A percentile compares a stretch with the other conserved stretches of the same genome.
Evolutionary conservation across 2,888 invertebrate genomes (phyloP).

Genomic region (Gerris lacustris): DNA sequence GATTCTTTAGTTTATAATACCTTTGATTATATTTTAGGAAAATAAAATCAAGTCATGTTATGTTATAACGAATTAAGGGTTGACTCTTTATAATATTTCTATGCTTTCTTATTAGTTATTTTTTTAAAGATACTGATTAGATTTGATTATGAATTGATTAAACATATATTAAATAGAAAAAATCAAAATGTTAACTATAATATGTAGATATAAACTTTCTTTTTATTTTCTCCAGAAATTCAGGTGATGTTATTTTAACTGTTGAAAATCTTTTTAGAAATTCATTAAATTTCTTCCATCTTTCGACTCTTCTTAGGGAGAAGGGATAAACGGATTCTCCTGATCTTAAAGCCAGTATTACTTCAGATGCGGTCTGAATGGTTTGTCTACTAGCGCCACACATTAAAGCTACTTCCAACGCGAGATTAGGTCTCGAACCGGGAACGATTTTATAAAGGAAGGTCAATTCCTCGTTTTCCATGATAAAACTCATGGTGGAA

Average conservation of each 20-base stretch:
- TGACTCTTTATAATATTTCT: too few species aligned
- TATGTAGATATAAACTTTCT: conserved; percentile 10
- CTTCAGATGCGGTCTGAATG: conserved; percentile 43
- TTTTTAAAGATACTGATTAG: too few species aligned
- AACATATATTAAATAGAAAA: too few species aligned
- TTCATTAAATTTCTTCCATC: neutral
- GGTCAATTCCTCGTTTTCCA: conserved; percentile 47
- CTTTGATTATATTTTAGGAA: too few species aligned
- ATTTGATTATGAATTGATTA: too few species aligned
- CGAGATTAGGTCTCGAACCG: conserved; percentile 53
- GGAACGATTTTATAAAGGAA: conserved; percentile 53
- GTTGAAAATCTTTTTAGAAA: conserved; percentile 21
- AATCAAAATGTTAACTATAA: too few species aligned
- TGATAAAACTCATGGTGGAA: conserved; percentile 33
- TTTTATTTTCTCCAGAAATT: conserved; percentile 19
- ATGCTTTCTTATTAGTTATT: too few species aligned
- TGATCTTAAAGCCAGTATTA: conserved; percentile 30
- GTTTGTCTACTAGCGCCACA: conserved; percentile 45
- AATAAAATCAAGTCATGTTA: too few species aligned
- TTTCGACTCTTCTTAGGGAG: neutral
- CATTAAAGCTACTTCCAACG: conserved; percentile 49
- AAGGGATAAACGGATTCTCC: neutral
- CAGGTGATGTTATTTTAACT: conserved; percentile 17
- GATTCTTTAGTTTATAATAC: too few species aligned
- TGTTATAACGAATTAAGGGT: too few species aligned